Evolutionary conservation across 2,797 vertebrate species (phyloP), one percentile per base, ranked within the genome.

Genomic region (Fratercula arctica): DNA sequence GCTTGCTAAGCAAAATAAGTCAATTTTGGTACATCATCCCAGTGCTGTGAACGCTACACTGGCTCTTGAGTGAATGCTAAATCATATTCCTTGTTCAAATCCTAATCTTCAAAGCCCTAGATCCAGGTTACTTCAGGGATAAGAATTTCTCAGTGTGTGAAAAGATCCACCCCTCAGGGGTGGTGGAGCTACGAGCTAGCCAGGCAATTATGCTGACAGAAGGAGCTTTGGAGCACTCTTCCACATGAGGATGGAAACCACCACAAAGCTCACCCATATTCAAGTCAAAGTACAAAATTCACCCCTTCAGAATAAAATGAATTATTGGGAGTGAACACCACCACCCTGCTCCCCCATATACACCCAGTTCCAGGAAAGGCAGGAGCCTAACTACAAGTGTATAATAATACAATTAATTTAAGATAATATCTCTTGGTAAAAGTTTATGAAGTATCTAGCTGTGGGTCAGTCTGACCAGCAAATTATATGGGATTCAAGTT

Each of bases 1-100:
- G 75, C 84, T 95, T 96, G 90, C 92, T 95, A 94, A 96, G 93
- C 93, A 96, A 95, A 90, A 75, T 85, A 91, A 90, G 78, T 87
- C 68, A 74, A 75, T 93, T 93, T 92, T 87, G 48, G 50, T 87
- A 61, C 53, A 90, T 77, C 35, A 72, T 72, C 48, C 82, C 57
- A 37, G 84, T 51, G 61, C 45, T 90, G 25, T 61, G 75, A 95
- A 79, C 2, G 1, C 19, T 74, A 46, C 1, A 0, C 12, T 80
- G 72, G 78, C 78, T 89, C 50, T 59, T 85, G 37, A 80, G 14
- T 69, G 50, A 89, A 87, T 89, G 39, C 25, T 73, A 80, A 82
- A 78, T 92, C 50, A 28, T 66, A 87, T 69, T 92, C 20, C 25
- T 80, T 80, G 33, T 77, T 90, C 68, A 89, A 96, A 92, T 91